phyloP scores from a whole-genome alignment of 2,797 vertebrate species.

The Phataginus tricuspis region DNA sequence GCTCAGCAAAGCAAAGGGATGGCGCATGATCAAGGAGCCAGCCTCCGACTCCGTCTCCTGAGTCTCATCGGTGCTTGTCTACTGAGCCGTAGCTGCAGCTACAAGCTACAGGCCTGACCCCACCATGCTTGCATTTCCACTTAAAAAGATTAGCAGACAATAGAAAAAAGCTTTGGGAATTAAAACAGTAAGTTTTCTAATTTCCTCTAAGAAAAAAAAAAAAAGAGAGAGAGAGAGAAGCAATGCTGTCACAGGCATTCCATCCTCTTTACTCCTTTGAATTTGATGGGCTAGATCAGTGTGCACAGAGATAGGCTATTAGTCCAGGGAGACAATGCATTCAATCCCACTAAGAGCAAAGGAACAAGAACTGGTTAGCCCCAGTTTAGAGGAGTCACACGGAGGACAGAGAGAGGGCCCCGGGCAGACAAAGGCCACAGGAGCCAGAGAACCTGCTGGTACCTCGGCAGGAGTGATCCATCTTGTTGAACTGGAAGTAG shows the following conservation, averaged over 20 bases:
- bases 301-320: constrained; percentile 79
- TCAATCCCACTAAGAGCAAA: constrained; percentile 50
- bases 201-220: constrained; percentile 78
- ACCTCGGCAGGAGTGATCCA: constrained; percentile 96
- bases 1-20: not conserved
- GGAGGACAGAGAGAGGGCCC: not conserved
- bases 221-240: constrained; percentile 72
- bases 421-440: not conserved
- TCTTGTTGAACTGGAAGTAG: constrained; percentile 95
- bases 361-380: constrained; percentile 58
- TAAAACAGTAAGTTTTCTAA: constrained; percentile 70
- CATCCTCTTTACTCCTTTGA: constrained; percentile 68
- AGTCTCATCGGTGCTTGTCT: not conserved
- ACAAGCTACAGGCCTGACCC: not conserved
- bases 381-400: constrained; percentile 66
- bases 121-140: not conserved
- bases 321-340: constrained; percentile 67
- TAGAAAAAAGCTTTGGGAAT: constrained; percentile 39
- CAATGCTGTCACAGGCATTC: constrained; percentile 59
- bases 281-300: constrained; percentile 47
- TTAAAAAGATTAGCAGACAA: constrained; percentile 64
- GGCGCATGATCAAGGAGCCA: fast-evolving
- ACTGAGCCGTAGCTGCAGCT: not conserved
- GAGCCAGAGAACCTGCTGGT: not conserved
- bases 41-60: not conserved